A percentile compares a stretch with the other conserved stretches of the same genome.
These are phyloP conservation scores for Listronotus bonariensis DNA, from an alignment of 1,140 invertebrate species.

Conservation along the genomic window DNA sequence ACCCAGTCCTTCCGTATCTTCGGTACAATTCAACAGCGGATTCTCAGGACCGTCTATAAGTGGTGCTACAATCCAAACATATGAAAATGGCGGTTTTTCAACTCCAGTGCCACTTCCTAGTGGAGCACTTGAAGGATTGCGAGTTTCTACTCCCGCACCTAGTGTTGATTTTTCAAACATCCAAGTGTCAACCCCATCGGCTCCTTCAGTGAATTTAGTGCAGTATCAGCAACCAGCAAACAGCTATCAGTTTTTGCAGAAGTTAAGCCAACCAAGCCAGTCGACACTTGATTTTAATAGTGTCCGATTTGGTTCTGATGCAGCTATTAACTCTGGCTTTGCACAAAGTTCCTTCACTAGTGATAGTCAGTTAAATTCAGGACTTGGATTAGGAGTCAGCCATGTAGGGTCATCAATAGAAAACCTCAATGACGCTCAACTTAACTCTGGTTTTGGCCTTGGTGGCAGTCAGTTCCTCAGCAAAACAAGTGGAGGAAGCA, in stretches of 20 bases:
- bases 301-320: neutral
- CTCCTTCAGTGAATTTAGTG: slow-evolving; percentile 15
- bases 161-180: slow-evolving; percentile 12
- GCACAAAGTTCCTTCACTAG: neutral
- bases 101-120: neutral
- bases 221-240: slow-evolving; percentile 19
- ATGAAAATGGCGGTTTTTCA: neutral
- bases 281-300: slow-evolving; percentile 2
- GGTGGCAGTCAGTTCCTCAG: neutral
- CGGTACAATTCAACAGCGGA: neutral
- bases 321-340: slow-evolving; percentile 7
- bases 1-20: slow-evolving; percentile 11
- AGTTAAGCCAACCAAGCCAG: slow-evolving; percentile 14
- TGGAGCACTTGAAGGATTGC: slow-evolving; percentile 8
- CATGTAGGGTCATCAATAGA: no score
- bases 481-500: slow-evolving; percentile 19
- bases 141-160: slow-evolving; percentile 21
- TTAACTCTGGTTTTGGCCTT: neutral
- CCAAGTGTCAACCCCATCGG: slow-evolving; percentile 7
- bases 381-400: neutral
- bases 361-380: neutral
- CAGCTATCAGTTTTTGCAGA: slow-evolving; percentile 7
- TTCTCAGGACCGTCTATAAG: slow-evolving; percentile 3
- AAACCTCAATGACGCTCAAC: no score
- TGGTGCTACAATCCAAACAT: neutral